Evolutionary conservation across 2,113 vertebrate species (phyloP), one percentile per base, ranked within the genome.

Genomic region (Zosterops pallidus): DNA sequence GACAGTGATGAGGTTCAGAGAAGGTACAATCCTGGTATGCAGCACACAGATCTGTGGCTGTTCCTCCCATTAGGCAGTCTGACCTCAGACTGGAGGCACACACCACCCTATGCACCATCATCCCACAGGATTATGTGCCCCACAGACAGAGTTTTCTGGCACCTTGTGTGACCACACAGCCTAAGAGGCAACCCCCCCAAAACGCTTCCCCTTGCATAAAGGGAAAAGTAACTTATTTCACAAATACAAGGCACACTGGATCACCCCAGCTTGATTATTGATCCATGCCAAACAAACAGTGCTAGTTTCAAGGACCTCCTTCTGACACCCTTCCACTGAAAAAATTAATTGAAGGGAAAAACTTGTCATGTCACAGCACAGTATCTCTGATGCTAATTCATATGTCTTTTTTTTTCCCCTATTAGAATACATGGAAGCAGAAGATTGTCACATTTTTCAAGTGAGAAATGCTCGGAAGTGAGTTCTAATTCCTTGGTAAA

Each of bases 71-170:
- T 49, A 29, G 23, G 28, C 33, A 25, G 35, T 2, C 42, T n/a
- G 31, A 55, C 25, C 65, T 49, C 74, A 31, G 37, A 39, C 39
- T 39, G 39, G 39, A 60, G 28, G 13, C 49, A 67, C 72, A 67
- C 8, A 5, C 26, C 60, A 49, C 3, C 55, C 50, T 37, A 9
- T 1, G 4, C 76, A 90, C 50, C 60, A 86, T 11, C 80, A 86
- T 18, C 62, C n/a, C 0, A 0, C 57, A 64, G 53, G 9, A 47
- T 17, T 28, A 7, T 0, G 5, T 17, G 7, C 41, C 53, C 52
- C 24, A 22, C 50, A 55, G 89, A 65, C 4, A 4, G 13, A 10
- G 39, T 23, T 44, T 74, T 83, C 47, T 79, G 57, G 29, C 75
- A 50, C 46, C 35, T 72, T 17, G 18, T 7, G 4, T 14, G 31